Evolutionary conservation across 2,888 invertebrate species (phyloP).

Genomic region (Bombylius discolor): DNA sequence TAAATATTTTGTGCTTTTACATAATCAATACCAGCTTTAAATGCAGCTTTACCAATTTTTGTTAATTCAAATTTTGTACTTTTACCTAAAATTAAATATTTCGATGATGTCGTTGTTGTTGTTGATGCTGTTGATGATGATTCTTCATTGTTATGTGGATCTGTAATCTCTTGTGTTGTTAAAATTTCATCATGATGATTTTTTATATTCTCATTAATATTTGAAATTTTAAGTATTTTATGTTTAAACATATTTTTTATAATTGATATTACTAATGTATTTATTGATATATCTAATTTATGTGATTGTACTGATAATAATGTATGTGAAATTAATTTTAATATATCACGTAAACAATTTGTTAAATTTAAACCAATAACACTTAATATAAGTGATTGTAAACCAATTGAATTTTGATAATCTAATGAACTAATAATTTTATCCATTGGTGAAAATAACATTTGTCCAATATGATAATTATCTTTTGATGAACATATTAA

Average conservation of each 20-base stretch:
- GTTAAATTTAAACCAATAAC: constrained; percentile 54
- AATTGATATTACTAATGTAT: constrained; percentile 24
- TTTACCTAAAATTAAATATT: constrained; percentile 27
- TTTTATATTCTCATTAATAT: constrained; percentile 1
- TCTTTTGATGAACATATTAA: constrained; percentile 58
- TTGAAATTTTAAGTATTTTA: constrained; percentile 25
- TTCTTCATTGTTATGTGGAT: constrained; percentile 6
- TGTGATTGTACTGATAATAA: constrained; percentile 53
- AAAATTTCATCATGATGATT: constrained; percentile 22
- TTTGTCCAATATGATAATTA: constrained; percentile 41
- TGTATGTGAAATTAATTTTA: constrained; percentile 44
- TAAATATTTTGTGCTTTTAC: constrained; percentile 57
- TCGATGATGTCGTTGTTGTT: constrained; percentile 2
- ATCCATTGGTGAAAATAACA: constrained; percentile 53
- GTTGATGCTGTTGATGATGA: background rate
- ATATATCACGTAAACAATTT: constrained; percentile 39
- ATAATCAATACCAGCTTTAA: constrained; percentile 75
- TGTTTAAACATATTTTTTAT: constrained; percentile 32
- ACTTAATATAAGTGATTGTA: constrained; percentile 52
- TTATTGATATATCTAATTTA: constrained; percentile 28
- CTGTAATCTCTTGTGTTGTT: constrained; percentile 27
- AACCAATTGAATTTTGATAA: constrained; percentile 38
- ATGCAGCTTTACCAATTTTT: constrained; percentile 64
- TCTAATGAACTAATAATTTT: constrained; percentile 47
- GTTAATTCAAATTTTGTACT: constrained; percentile 46